Evolutionary conservation across 1,140 invertebrate genomes (phyloP).

Genomic region (Lucilia cuprina): DNA sequence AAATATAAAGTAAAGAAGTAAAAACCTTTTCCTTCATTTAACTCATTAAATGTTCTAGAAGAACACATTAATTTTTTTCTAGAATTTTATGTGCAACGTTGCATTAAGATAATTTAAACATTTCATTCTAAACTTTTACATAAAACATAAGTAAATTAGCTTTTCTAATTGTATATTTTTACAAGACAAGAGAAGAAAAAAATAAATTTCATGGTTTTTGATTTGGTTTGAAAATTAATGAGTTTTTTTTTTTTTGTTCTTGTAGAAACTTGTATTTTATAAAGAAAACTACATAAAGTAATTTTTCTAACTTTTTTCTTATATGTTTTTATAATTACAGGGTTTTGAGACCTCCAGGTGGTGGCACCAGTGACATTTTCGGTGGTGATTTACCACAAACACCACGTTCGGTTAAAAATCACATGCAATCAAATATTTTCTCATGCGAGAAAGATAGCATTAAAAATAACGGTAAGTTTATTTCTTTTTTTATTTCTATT

Average conservation of each 20-base stretch:
- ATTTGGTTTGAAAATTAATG: neutral
- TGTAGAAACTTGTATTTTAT: neutral
- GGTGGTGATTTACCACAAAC: slow-evolving; percentile 57
- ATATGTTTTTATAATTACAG: slow-evolving; percentile 49
- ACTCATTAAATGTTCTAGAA: too few species aligned
- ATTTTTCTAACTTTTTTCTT: slow-evolving; percentile 26
- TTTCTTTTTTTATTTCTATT: neutral
- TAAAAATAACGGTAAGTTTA: slow-evolving; percentile 59
- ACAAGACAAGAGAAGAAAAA: neutral
- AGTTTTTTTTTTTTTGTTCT: neutral
- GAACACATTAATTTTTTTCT: too few species aligned
- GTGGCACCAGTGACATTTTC: slow-evolving; percentile 68
- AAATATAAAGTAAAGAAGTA: too few species aligned
- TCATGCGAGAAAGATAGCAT: slow-evolving; percentile 54
- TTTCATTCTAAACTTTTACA: neutral
- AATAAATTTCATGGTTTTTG: slow-evolving; percentile 2
- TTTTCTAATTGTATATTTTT: neutral
- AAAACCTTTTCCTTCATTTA: too few species aligned
- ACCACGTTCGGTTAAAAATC: slow-evolving; percentile 58
- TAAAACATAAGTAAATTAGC: neutral
- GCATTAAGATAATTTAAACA: neutral
- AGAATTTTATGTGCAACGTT: neutral
- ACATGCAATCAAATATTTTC: slow-evolving; percentile 62
- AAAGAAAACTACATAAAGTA: neutral
- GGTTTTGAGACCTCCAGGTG: slow-evolving; percentile 68